A percentile compares a stretch with the other conserved stretches of the same genome.
These are phyloP conservation scores for Papilio polytes DNA, from an alignment of 1,140 invertebrate species.

Conservation along the genomic window DNA sequence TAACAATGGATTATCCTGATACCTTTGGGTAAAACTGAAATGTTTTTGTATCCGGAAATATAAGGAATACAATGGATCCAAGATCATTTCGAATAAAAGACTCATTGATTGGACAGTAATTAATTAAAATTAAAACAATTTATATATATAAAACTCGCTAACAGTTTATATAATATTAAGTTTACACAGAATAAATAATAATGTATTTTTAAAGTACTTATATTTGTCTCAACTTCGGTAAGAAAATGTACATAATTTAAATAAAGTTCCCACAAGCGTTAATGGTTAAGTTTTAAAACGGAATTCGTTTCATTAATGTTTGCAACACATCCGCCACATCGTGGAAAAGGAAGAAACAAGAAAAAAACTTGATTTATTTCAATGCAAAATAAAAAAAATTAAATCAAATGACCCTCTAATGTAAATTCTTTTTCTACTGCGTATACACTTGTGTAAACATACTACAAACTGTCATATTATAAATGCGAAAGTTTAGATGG, in stretches of 20 bases:
- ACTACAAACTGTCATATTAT: too few species aligned
- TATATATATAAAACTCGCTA: too few species aligned
- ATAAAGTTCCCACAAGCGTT: conserved; percentile 1
- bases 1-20: conserved; percentile 12
- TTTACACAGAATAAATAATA: not conserved
- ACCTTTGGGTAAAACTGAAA: not conserved
- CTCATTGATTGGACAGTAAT: too few species aligned
- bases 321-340: not conserved
- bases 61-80: not conserved
- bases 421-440: not conserved
- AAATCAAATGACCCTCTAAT: not conserved
- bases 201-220: not conserved
- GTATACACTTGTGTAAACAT: not conserved
- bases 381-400: not conserved
- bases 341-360: not conserved
- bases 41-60: not conserved
- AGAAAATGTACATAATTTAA: conserved; percentile 4
- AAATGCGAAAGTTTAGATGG: too few species aligned
- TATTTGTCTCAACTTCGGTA: not conserved
- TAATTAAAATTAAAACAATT: too few species aligned
- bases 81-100: too few species aligned
- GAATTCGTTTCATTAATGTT: conserved; percentile 19
- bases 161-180: too few species aligned
- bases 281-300: not conserved
- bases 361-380: not conserved